Base-by-base conservation (phyloP, 1,140 invertebrate species). In the Drosophila nigrodunni region DNA sequence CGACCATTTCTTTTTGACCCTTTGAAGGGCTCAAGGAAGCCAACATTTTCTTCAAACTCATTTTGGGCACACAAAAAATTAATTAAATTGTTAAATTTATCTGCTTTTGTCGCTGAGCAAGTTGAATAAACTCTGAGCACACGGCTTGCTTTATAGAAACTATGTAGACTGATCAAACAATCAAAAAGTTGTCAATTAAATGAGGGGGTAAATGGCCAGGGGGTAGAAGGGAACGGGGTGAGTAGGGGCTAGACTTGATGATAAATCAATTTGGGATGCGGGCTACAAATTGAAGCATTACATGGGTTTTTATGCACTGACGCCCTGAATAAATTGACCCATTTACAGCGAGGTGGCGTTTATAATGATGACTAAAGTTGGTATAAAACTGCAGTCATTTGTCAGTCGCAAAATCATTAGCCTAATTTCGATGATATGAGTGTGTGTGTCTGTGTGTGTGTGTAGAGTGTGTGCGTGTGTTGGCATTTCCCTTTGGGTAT, bases 371-470 rank as follows among this genome's bases (percentile, higher is more conserved):
- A 87, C 66, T 73, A 74, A 11, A 54, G 15, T n/a, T 57, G 54
- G 35, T 41, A 41, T n/a, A 77, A 64, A 88, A 83, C 83, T 87
- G 83, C 83, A 80, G 77, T 77, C 77, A 87, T 87, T 83, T 87
- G 83, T 87, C 74, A 88, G 82, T 65, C 66, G 50, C 72, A 76
- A 77, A 88, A 87, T 87, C 83, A 87, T 87, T 87, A 87, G 83
- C 83, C 83, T 87, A 87, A 87, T 87, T 77, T 68, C 37, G 6
- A 46, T 8, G 1, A 10, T 39, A 13, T 35, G 7, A 9, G 8
- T 37, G 13, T 25, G 13, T n/a, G 11, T 55, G 30, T 52, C 18
- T 39, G 18, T 13, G 58, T 57, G 60, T 39, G 74, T 77, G 74
- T 79, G 68, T 15, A 15, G 15, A 15, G 15, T 15, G 15, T 73